These are phyloP conservation scores for Astyanax mexicanus DNA, from an alignment of 2,797 vertebrate species.

Conservation along the genomic window DNA sequence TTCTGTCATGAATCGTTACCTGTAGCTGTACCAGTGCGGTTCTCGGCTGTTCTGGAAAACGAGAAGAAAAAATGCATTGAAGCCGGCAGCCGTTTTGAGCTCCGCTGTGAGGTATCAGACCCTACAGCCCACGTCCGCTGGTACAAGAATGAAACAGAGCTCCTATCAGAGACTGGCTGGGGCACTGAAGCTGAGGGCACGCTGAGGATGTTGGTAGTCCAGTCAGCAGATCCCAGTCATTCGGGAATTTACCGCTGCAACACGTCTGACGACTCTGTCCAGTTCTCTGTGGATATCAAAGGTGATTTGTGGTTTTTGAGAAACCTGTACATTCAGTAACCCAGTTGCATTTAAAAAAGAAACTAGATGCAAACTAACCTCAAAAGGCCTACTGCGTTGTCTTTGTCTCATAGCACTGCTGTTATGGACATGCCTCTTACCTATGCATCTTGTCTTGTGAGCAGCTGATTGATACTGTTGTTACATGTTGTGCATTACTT, in stretches of 20 bases:
- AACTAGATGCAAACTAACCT: conserved; percentile 71
- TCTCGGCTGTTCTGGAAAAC: conserved; percentile 74
- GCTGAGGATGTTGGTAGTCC: conserved; percentile 79
- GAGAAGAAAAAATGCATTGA: conserved; percentile 77
- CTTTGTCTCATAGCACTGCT: conserved; percentile 58
- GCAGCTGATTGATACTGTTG: conserved; percentile 45
- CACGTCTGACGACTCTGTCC: conserved; percentile 74
- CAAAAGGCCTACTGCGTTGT: conserved; percentile 61
- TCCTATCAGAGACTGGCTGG: conserved; percentile 77
- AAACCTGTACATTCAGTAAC: conserved; percentile 62
- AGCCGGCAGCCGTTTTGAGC: conserved; percentile 80
- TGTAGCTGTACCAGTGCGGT: conserved; percentile 75
- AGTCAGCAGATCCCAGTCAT: conserved; percentile 76
- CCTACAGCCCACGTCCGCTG: conserved; percentile 77
- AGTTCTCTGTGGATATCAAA: conserved; percentile 85
- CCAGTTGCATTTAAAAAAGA: background rate
- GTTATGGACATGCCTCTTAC: conserved; percentile 57
- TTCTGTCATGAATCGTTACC: conserved; percentile 76
- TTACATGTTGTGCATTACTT: conserved; percentile 60
- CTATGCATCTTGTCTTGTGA: conserved; percentile 52
- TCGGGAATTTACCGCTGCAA: conserved; percentile 86
- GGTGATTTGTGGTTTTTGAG: conserved; percentile 82
- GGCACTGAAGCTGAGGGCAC: conserved; percentile 81
- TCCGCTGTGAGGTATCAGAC: conserved; percentile 86
- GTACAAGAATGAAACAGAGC: conserved; percentile 82